These are phyloP conservation scores for Micrasema minimum DNA, from an alignment of 1,140 invertebrate genomes.

Conservation along the genomic window DNA sequence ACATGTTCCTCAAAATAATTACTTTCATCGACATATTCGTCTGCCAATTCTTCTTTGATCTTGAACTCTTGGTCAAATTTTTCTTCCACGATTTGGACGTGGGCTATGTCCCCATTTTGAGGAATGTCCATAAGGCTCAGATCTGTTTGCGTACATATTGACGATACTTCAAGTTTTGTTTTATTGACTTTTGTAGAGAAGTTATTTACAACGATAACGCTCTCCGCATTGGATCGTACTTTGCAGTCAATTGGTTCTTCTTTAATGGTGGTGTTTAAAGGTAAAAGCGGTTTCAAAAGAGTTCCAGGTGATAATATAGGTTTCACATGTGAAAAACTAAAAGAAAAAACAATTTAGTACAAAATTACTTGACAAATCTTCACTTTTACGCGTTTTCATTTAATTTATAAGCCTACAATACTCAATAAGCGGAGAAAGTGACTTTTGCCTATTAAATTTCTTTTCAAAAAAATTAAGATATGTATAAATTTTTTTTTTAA, in stretches of 20 bases:
- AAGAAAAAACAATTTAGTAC: no score
- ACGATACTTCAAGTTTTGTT: not conserved
- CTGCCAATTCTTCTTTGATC: conserved; percentile 31
- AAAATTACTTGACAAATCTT: not conserved
- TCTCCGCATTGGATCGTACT: not conserved
- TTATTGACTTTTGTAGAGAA: not conserved
- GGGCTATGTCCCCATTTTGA: conserved; percentile 7
- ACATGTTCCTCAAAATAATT: not conserved
- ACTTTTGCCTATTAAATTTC: no score
- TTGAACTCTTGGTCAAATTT: conserved; percentile 9
- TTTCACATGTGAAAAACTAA: conserved; percentile 3
- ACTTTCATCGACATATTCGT: conserved; percentile 1
- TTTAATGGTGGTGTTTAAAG: conserved; percentile 35
- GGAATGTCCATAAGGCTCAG: conserved; percentile 1
- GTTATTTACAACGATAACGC: conserved; percentile 21
- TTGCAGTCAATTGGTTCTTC: conserved; percentile 41
- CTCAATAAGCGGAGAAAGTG: not conserved
- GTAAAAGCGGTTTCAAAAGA: not conserved
- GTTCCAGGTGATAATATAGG: not conserved
- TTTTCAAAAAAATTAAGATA: not conserved
- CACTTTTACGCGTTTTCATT: not conserved
- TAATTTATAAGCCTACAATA: not conserved
- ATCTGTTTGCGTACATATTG: conserved; percentile 49
- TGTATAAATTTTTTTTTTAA: no score
- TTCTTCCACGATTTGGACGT: conserved; percentile 19